Conservation (phyloP, 1,140 invertebrate genomes). For the Pinna nobilis region DNA sequence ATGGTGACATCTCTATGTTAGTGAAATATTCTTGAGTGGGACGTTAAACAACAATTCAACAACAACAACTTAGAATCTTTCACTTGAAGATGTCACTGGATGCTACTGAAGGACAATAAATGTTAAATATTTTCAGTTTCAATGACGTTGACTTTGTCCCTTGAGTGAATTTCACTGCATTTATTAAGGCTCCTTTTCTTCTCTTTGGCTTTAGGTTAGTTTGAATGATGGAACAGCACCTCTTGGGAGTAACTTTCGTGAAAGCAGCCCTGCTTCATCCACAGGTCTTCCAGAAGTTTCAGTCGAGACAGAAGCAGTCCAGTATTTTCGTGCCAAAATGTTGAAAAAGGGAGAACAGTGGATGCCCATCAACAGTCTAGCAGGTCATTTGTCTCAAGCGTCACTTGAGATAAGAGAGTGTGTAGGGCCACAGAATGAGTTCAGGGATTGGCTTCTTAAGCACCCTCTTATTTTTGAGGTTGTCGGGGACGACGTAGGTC, state of each 20-base stretch:
- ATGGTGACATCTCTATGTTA: no score
- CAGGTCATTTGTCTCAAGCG: slow-evolving; percentile 75
- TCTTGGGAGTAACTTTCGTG: slow-evolving; percentile 68
- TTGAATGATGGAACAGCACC: slow-evolving; percentile 68
- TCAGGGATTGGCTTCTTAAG: slow-evolving; percentile 70
- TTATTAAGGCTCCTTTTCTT: neutral
- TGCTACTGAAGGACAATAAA: no score
- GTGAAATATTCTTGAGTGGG: no score
- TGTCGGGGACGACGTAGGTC: slow-evolving; percentile 70
- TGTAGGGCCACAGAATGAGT: slow-evolving; percentile 75
- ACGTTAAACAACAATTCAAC: no score
- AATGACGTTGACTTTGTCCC: neutral
- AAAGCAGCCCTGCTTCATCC: slow-evolving; percentile 66
- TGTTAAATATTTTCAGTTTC: no score
- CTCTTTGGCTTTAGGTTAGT: slow-evolving; percentile 47
- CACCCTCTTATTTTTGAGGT: slow-evolving; percentile 75
- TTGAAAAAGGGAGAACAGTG: slow-evolving; percentile 73
- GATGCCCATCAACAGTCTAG: slow-evolving; percentile 73
- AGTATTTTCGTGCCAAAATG: slow-evolving; percentile 73
- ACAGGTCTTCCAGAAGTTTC: slow-evolving; percentile 69
- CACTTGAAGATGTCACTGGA: no score
- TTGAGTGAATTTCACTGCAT: neutral
- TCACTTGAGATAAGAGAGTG: slow-evolving; percentile 71
- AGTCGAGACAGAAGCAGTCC: slow-evolving; percentile 74
- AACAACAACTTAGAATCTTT: no score